Conservation (phyloP, 2,113 vertebrate genomes). For the Rhinogobius similis region DNA sequence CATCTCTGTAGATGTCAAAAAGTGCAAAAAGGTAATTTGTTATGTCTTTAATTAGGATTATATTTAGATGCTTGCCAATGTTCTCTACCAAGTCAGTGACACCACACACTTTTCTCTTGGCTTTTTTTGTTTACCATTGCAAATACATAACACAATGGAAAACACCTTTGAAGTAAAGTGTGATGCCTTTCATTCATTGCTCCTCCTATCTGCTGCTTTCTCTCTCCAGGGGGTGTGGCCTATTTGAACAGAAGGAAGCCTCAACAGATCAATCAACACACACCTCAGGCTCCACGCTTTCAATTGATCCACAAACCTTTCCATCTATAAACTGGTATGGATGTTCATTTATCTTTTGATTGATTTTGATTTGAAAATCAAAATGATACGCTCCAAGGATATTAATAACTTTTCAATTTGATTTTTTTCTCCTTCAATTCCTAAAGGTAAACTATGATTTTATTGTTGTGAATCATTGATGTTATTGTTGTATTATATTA, state of each 20-base stretch:
- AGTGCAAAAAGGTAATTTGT: too few relatives aligned
- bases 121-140: background rate
- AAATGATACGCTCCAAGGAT: background rate
- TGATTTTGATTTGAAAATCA: background rate
- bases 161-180: background rate
- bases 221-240: constrained; percentile 1
- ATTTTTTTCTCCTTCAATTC: background rate
- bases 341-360: background rate
- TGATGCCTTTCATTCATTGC: background rate
- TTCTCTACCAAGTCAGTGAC: background rate
- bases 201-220: background rate
- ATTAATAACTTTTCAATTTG: background rate
- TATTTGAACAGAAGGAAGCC: background rate
- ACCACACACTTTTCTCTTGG: background rate
- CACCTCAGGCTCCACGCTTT: background rate
- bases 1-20: background rate
- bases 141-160: background rate
- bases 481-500: background rate
- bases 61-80: background rate
- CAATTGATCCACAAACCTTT: background rate
- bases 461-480: background rate
- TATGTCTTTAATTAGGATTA: background rate
- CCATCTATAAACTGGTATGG: background rate
- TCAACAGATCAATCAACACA: background rate
- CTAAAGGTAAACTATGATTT: background rate